Evolutionary conservation across 1,140 invertebrate genomes (phyloP), one percentile per base, ranked within the genome.

Genomic region (Sesamia nonagrioides): DNA sequence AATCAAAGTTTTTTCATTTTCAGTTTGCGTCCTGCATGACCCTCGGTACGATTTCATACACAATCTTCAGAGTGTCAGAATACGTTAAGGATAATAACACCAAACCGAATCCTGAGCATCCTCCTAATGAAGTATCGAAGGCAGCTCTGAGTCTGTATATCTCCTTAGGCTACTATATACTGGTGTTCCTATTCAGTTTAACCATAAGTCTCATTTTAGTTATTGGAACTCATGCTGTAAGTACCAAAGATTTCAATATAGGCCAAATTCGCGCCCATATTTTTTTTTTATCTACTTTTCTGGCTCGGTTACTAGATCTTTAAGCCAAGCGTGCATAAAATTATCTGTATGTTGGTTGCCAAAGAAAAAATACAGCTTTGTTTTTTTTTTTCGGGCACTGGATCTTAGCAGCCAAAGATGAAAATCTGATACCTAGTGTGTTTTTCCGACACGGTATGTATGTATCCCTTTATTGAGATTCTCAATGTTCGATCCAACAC

Each of bases 221-320:
- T 37, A 69, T 92, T 40, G 92, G 92, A 6, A 83, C 91, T 1
- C 92, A 92, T 85, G 79, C 56, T 82, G 92, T 94, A 80, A 84
- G 88, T 81, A 45, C 42, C n/a, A 18, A 1, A 48, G 18, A 45
- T n/a, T n/a, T n/a, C 9, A 33, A 40, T 52, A 27, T 2, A 40
- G 37, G 0, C 37, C 37, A 40, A 40, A 6, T 40, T 27, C 27
- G 27, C 27, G 27, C 27, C n/a, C n/a, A n/a, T n/a, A n/a, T n/a
- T n/a, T n/a, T n/a, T n/a, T n/a, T n/a, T n/a, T n/a, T n/a, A n/a
- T n/a, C n/a, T n/a, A n/a, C n/a, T n/a, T n/a, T n/a, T n/a, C n/a
- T n/a, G n/a, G n/a, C n/a, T n/a, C n/a, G n/a, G n/a, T n/a, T n/a
- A n/a, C n/a, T n/a, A n/a, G n/a, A n/a, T n/a, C n/a, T n/a, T n/a